Evolutionary conservation across 2,888 invertebrate species (phyloP), one percentile per base, ranked within the genome.

Genomic region (Carabus problematicus): DNA sequence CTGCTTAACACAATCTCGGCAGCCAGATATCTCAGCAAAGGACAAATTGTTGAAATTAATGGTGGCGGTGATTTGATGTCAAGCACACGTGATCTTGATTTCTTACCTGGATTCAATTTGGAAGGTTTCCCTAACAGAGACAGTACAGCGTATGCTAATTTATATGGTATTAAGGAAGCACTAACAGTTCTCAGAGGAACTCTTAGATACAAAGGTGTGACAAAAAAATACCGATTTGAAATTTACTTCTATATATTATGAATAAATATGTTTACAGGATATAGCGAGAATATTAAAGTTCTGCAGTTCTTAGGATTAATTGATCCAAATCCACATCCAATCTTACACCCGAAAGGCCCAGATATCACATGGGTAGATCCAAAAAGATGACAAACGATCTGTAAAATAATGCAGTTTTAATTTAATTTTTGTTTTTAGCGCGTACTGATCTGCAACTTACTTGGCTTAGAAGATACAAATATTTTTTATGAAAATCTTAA

Each of bases 51-150:
- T 0, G 94, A 98, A 79, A 92, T 98, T 11, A 86, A 91, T 0
- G 90, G 91, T 29, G 96, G 96, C 3, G 98, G 97, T 1, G 92
- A 91, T 71, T 84, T 99, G 43, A 91, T 99, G 89, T 91, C 95
- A 0, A 86, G 90, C 7, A 89, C 91, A 0, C 87, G 90, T 54
- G 87, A 88, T 0, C 84, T 98, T 63, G 90, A 94, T 79, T 99
- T 98, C 82, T 84, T 99, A 64, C 98, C 98, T 0, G 99, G 98
- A 0, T 97, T 98, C 78, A 93, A 95, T 11, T 85, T 98, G 64
- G 98, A 98, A 84, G 98, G 98, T 0, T 98, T 94, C 78, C 97
- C 98, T 0, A 99, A 98, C 83, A 86, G 99, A 70, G 98, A 99
- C 80, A 98, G 98, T 66, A 93, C 94, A 0, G 86, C 89, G 45